Evolutionary conservation across 2,888 invertebrate species (phyloP).

Genomic region (Omphaloscelis lunosa): DNA sequence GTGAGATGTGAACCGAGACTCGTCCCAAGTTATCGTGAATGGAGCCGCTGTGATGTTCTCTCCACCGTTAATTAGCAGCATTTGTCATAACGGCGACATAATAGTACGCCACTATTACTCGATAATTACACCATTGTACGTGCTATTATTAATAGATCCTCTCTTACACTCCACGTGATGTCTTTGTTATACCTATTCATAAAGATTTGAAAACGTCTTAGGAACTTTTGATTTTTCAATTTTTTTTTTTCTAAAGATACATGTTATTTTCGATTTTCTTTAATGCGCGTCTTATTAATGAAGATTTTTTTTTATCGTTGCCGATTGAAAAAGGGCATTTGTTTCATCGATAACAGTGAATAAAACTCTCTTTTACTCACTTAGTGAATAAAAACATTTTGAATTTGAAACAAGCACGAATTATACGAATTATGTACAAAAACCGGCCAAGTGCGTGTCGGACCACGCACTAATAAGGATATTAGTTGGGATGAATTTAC

Average conservation of each 20-base stretch:
- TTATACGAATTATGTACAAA: too few relatives aligned
- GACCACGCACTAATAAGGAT: too few relatives aligned
- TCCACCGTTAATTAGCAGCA: conserved; percentile 54
- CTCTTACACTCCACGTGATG: neutral
- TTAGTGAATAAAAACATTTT: too few relatives aligned
- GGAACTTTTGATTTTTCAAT: neutral
- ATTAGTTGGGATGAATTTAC: too few relatives aligned
- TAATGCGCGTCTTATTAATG: neutral
- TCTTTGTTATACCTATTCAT: neutral
- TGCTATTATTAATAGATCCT: conserved; percentile 22
- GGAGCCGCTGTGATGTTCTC: conserved; percentile 36
- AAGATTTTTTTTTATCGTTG: too few relatives aligned
- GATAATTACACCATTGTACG: conserved; percentile 53
- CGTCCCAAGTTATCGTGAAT: conserved; percentile 39
- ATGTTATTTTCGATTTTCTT: neutral
- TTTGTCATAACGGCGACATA: conserved; percentile 49
- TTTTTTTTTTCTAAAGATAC: neutral
- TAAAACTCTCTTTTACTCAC: too few relatives aligned
- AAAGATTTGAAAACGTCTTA: neutral
- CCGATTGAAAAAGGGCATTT: too few relatives aligned
- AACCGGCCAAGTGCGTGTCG: too few relatives aligned
- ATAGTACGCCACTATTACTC: conserved; percentile 39
- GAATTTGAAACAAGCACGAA: too few relatives aligned
- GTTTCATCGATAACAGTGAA: too few relatives aligned
- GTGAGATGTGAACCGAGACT: conserved; percentile 23